phyloP scores from a whole-genome alignment of 1,140 invertebrate species.

The Lucilia cuprina region DNA sequence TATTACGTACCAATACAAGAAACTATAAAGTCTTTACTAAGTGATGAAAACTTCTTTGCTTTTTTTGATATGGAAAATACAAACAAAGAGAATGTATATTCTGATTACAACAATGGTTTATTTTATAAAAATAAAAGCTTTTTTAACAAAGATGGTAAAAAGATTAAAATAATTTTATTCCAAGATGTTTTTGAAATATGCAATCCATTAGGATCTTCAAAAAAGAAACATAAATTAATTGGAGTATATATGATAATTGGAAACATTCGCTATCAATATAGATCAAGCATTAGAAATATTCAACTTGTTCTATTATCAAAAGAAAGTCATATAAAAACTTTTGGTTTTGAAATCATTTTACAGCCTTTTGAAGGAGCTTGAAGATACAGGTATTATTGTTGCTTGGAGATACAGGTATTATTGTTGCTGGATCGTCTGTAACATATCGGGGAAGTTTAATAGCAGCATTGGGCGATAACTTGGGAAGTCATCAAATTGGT shows the following conservation, averaged over 20 bases:
- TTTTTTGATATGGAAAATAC: conserved; percentile 15
- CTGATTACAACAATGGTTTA: conserved; percentile 33
- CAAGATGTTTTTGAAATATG: conserved; percentile 34
- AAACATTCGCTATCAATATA: conserved; percentile 19
- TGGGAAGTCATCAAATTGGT: conserved; percentile 31
- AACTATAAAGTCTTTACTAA: conserved; percentile 12
- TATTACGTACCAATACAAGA: conserved; percentile 25
- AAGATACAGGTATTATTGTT: no score
- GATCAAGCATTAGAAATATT: conserved; percentile 25
- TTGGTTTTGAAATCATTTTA: conserved; percentile 24
- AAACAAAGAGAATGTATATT: not conserved
- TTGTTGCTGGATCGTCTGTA: not conserved
- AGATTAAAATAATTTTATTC: conserved; percentile 23
- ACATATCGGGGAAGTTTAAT: conserved; percentile 7
- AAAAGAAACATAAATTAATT: conserved; percentile 35
- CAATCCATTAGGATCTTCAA: conserved; percentile 31
- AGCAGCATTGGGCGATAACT: conserved; percentile 11
- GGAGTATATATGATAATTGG: conserved; percentile 33
- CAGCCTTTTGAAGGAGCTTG: conserved; percentile 19
- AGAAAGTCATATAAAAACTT: conserved; percentile 25
- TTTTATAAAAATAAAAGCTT: conserved; percentile 24
- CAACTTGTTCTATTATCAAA: conserved; percentile 28
- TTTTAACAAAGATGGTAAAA: not conserved
- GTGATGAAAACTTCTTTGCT: conserved; percentile 5
- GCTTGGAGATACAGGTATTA: no score